Conservation (phyloP, 2,113 vertebrate genomes). For the Verasper variegatus region DNA sequence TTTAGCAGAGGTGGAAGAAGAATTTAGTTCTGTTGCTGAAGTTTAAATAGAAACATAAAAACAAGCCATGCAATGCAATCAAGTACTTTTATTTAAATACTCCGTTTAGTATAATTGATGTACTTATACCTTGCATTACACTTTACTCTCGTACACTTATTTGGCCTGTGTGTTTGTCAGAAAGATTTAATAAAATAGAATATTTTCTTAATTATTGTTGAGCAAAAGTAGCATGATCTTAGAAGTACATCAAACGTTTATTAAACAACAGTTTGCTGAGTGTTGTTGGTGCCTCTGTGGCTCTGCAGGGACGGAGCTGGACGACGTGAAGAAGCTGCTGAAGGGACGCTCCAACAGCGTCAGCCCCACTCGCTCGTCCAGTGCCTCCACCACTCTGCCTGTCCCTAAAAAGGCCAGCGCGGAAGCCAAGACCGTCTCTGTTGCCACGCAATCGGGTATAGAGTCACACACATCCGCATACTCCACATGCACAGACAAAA, state of each 20-base stretch:
- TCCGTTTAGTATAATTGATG: no score
- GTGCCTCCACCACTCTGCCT: constrained; percentile 62
- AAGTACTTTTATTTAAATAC: not conserved
- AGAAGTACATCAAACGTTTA: no score
- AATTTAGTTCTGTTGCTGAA: not conserved
- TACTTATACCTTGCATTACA: no score
- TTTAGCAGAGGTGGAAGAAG: not conserved
- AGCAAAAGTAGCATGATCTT: no score
- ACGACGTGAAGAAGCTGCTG: constrained; percentile 79
- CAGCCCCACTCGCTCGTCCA: constrained; percentile 75
- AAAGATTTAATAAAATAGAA: no score
- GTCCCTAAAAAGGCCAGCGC: constrained; percentile 67
- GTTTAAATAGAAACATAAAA: not conserved
- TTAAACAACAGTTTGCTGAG: no score
- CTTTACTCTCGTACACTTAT: not conserved
- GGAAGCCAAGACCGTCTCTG: constrained; percentile 68
- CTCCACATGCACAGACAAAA: constrained; percentile 31
- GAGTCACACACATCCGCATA: not conserved
- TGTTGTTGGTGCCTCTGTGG: not conserved
- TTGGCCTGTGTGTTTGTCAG: not conserved
- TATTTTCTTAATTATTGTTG: no score
- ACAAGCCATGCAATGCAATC: not conserved
- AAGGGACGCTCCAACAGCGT: constrained; percentile 75
- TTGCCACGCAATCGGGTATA: constrained; percentile 74
- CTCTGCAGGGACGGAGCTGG: constrained; percentile 75